Conservation (phyloP, 2,888 invertebrate species). For the Eupithecia pulchellata region DNA sequence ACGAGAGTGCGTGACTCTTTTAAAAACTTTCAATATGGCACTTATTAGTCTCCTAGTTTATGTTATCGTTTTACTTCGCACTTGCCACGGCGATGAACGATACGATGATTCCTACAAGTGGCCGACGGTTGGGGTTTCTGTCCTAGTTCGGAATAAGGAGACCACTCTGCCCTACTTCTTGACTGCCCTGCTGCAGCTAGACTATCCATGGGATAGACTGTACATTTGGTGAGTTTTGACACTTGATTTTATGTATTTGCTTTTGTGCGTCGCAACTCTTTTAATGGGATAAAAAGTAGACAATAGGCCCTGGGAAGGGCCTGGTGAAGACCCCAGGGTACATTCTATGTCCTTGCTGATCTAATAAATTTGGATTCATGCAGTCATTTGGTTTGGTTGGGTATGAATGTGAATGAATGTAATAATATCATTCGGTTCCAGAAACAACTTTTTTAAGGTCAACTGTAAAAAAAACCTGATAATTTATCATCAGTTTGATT, state of each 20-base stretch:
- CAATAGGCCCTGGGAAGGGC: not conserved
- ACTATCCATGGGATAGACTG: conserved; percentile 96
- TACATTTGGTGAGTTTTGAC: conserved; percentile 90
- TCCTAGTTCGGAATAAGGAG: conserved; percentile 95
- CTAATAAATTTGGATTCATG: not conserved
- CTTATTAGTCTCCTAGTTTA: not conserved
- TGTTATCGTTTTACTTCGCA: not conserved
- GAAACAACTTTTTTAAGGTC: not conserved
- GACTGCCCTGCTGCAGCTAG: conserved; percentile 90
- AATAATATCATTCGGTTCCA: not conserved
- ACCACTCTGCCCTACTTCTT: conserved; percentile 96
- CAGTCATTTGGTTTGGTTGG: too few species aligned
- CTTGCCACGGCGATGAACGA: conserved; percentile 17
- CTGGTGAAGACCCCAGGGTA: not conserved
- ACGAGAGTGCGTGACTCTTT: not conserved
- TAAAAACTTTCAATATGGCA: not conserved
- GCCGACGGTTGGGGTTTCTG: conserved; percentile 91
- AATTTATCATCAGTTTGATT: not conserved
- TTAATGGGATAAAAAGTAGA: not conserved
- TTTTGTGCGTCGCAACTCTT: not conserved
- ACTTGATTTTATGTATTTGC: not conserved
- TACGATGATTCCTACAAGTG: conserved; percentile 66
- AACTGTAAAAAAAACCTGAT: not conserved
- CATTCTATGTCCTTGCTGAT: not conserved
- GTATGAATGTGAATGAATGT: not conserved